Evolutionary conservation across 2,113 vertebrate genomes (phyloP).

Genomic region (Tachysurus vachellii): DNA sequence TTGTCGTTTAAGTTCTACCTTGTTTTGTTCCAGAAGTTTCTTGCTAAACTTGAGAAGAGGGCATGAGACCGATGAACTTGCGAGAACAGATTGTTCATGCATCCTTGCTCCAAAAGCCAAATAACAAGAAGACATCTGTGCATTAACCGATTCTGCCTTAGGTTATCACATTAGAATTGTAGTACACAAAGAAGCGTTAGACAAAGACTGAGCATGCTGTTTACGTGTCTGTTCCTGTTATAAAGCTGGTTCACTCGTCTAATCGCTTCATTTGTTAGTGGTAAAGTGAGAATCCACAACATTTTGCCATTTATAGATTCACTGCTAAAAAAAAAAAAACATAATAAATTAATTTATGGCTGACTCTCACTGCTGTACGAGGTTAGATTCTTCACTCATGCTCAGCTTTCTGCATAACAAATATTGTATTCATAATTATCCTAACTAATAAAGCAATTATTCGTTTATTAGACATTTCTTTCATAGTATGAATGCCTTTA

Average conservation of each 20-base stretch:
- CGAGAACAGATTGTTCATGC: not conserved
- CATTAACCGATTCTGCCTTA: not conserved
- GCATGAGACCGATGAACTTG: not conserved
- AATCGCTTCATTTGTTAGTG: not conserved
- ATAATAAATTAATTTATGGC: not conserved
- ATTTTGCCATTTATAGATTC: not conserved
- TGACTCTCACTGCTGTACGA: not conserved
- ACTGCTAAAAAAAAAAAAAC: not conserved
- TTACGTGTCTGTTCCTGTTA: not conserved
- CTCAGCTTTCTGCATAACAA: not conserved
- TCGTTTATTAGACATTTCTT: not conserved
- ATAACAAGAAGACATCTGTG: slow-evolving; percentile 1
- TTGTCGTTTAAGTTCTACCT: not conserved
- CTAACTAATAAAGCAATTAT: not conserved
- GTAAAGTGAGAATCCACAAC: not conserved
- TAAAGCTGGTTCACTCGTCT: not conserved
- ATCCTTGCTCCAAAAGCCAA: not conserved
- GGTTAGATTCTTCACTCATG: not conserved
- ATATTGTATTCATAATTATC: not conserved
- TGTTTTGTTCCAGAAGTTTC: not conserved
- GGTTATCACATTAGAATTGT: not conserved
- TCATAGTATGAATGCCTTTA: not conserved
- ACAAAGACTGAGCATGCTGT: slow-evolving; percentile 3
- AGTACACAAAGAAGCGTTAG: not conserved
- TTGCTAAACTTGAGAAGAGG: not conserved